Evolutionary conservation across 1,140 invertebrate species (phyloP).

Genomic region (Heliconius nattereri): DNA sequence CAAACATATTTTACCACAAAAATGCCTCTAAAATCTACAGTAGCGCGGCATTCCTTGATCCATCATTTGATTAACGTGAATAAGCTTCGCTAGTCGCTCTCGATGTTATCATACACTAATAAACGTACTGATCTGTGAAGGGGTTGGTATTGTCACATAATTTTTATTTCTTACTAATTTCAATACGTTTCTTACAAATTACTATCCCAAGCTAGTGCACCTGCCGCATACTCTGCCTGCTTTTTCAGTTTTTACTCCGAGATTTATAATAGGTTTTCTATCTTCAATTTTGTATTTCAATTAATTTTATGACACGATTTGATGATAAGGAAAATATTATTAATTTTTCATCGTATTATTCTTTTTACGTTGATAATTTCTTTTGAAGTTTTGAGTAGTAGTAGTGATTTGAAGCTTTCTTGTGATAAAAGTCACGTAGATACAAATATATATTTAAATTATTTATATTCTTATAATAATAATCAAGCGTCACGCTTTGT

Average conservation of each 20-base stretch:
- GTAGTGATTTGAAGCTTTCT: too few species aligned
- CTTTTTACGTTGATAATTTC: too few species aligned
- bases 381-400: too few species aligned
- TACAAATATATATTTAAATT: too few species aligned
- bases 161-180: conserved; percentile 7
- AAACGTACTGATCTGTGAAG: conserved; percentile 16
- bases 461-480: too few species aligned
- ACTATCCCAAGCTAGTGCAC: background rate
- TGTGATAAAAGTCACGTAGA: too few species aligned
- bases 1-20: background rate
- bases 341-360: too few species aligned
- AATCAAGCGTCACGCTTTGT: too few species aligned
- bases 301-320: too few species aligned
- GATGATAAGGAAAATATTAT: too few species aligned
- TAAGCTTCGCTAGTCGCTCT: conserved; percentile 1
- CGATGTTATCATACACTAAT: conserved; percentile 21
- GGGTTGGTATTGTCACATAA: background rate
- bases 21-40: conserved; percentile 15
- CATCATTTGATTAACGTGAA: conserved; percentile 18
- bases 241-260: background rate
- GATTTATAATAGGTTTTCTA: background rate
- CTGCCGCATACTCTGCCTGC: background rate
- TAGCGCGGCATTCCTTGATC: conserved; percentile 19
- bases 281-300: background rate
- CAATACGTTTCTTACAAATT: background rate